A percentile compares a stretch with the other conserved stretches of the same genome.
These are phyloP conservation scores for Pelodiscus sinensis DNA, from an alignment of 2,113 vertebrate species.

Conservation along the genomic window DNA sequence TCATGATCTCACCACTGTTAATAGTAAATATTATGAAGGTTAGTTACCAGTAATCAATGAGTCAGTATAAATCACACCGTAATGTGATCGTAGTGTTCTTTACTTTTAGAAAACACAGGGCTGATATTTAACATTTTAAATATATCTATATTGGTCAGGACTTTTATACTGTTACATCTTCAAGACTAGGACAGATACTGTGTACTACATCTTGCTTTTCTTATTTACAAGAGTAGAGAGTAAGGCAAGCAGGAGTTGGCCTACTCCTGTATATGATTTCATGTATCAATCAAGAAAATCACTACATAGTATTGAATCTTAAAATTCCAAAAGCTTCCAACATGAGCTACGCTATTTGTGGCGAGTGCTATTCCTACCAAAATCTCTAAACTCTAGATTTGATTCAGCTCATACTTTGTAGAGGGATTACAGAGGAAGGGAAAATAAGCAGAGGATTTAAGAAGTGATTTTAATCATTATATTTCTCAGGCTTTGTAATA, in stretches of 20 bases:
- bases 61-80: not conserved
- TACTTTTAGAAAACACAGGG: not conserved
- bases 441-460: not conserved
- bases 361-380: not conserved
- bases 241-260: not conserved
- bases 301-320: not conserved
- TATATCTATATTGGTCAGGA: not conserved
- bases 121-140: not conserved
- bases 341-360: not conserved
- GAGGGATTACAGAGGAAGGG: not conserved
- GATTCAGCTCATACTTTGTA: not conserved
- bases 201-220: not conserved
- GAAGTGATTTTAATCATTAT: not conserved
- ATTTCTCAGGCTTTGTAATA: not conserved
- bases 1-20: not conserved
- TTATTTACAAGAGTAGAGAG: not conserved
- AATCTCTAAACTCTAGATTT: not conserved
- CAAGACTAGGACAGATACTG: not conserved
- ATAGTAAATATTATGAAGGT: not conserved
- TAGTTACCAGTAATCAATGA: not conserved
- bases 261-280: not conserved
- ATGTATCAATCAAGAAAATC: not conserved
- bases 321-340: not conserved
- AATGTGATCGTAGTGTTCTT: not conserved
- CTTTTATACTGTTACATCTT: not conserved